Conservation (phyloP, 2,888 invertebrate species). For the Ganaspis brasiliensis region DNA sequence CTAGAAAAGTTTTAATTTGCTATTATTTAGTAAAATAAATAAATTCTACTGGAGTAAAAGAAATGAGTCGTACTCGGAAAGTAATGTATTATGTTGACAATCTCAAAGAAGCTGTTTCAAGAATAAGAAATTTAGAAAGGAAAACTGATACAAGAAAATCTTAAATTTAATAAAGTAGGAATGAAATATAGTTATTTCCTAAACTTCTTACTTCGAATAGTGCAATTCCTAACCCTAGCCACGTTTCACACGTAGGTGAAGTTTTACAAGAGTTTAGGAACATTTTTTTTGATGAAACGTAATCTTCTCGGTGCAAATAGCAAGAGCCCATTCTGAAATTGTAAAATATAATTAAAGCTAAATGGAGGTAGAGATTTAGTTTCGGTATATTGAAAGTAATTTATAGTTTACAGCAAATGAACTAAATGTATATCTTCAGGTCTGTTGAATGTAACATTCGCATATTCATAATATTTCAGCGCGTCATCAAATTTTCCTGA, state of each 20-base stretch:
- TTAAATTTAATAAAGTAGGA: no score
- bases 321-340: slow-evolving; percentile 66
- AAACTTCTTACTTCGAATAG: slow-evolving; percentile 66
- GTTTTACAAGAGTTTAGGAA: slow-evolving; percentile 65
- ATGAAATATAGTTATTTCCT: no score
- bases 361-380: no score
- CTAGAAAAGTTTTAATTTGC: slow-evolving; percentile 46
- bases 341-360: no score
- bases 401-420: slow-evolving; percentile 60
- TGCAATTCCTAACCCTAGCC: slow-evolving; percentile 71
- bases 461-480: slow-evolving; percentile 67
- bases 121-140: no score
- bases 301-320: slow-evolving; percentile 61
- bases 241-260: slow-evolving; percentile 66
- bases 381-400: no score
- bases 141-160: no score
- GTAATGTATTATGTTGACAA: no score
- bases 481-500: slow-evolving; percentile 58
- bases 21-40: no score
- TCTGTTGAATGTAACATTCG: slow-evolving; percentile 66
- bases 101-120: no score
- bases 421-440: slow-evolving; percentile 69
- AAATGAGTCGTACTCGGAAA: no score
- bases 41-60: no score
- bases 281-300: slow-evolving; percentile 61